Evolutionary conservation across 2,888 invertebrate species (phyloP), one percentile per base, ranked within the genome.

Genomic region (Trissonchulus latispiculum): DNA sequence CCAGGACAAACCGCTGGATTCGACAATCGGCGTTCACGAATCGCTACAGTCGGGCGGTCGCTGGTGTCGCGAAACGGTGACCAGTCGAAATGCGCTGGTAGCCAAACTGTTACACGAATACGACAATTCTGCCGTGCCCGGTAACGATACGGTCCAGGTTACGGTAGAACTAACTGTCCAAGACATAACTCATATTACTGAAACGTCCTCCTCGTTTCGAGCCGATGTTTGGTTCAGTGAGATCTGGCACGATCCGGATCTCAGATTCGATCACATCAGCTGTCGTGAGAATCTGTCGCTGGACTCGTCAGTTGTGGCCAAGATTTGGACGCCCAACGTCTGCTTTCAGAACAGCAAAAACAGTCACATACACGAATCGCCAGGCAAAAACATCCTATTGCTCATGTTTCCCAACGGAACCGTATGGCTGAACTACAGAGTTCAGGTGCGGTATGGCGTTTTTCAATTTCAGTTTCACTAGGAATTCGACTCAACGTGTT

Each of bases 331-430:
- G 2, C 82, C 82, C 36, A 82, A 82, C 73, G 81, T 81, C 36
- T 83, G 82, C 72, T 81, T 82, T 64, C 81, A 80, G 59, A 82
- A 82, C 77, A 81, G 80, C 73, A 82, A 82, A 76, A 80, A 81
- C 73, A 81, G 81, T 0, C 79, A 80, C 74, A 80, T 82, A 31
- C 82, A 82, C 75, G 74, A 78, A 0, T 82, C 82, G 2, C 82
- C 82, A 0, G 77, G 78, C 0, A 77, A 80, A 36, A 82, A 82
- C 76, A 80, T 82, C 48, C 75, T 82, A 1, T 76, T 82, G 0
- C 72, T 82, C 31, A 77, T 81, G 8, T 82, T 82, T 72, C 82
- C 82, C 31, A 82, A 82, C 72, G 82, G 81, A 0, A 81, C 80
- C 0, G 78, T 81, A 18, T 80, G 80, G 80, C 72, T 80, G 2